These are phyloP conservation scores for Telmatochromis sp. DNA, from an alignment of 2,113 vertebrate species.

Conservation along the genomic window DNA sequence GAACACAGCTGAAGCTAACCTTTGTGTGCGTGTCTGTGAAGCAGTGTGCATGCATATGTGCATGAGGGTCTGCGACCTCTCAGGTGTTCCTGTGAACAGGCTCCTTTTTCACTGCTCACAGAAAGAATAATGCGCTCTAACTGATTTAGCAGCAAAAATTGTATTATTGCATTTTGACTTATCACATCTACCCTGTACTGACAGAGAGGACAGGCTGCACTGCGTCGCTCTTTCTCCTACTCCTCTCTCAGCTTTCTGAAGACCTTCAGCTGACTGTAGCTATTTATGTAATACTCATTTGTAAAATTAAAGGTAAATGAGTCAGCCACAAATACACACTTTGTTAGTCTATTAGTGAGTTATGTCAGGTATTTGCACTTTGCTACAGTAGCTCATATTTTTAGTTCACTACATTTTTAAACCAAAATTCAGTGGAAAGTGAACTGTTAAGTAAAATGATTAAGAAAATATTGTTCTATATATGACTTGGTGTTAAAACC, in stretches of 20 bases:
- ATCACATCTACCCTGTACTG: constrained; percentile 45
- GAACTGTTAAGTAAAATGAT: background rate
- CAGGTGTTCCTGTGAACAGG: constrained; percentile 57
- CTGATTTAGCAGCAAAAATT: constrained; percentile 62
- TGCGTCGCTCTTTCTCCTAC: background rate
- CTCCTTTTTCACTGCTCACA: constrained; percentile 40
- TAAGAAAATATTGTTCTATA: background rate
- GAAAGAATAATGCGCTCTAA: constrained; percentile 34
- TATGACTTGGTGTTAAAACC: background rate
- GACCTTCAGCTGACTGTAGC: background rate
- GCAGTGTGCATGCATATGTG: background rate
- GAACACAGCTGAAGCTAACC: background rate
- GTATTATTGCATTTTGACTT: constrained; percentile 59
- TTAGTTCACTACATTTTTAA: background rate
- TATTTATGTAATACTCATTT: constrained; percentile 21
- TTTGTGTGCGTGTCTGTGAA: background rate
- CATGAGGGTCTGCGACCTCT: background rate
- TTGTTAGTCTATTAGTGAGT: background rate
- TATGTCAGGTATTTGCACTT: background rate
- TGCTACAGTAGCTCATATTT: background rate
- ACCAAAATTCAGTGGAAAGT: background rate
- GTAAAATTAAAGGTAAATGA: background rate
- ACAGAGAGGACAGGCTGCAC: background rate
- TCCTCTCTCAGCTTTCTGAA: background rate
- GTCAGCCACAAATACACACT: background rate